Percentiles rank a stretch among this genome's conserved stretches.
Conservation (phyloP, 2,113 vertebrate species). For the Colius striatus region DNA sequence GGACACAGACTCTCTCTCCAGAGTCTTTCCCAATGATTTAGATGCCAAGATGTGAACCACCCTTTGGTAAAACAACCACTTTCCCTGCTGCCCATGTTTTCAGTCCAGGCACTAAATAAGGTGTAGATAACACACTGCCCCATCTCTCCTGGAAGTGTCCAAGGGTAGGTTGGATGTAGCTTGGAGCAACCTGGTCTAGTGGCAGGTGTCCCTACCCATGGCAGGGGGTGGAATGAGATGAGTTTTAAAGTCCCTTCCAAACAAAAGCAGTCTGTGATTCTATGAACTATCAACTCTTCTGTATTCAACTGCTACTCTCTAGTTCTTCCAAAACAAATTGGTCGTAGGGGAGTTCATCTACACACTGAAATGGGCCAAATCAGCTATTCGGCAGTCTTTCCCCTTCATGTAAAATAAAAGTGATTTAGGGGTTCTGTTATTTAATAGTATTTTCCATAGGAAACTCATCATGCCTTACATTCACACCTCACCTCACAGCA, state of each 20-base stretch:
- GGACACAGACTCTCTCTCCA: not conserved
- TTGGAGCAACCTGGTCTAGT: too few species aligned
- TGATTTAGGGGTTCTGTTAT: not conserved
- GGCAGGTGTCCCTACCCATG: too few species aligned
- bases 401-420: not conserved
- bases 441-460: not conserved
- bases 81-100: not conserved
- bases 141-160: too few species aligned
- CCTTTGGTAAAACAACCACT: fast-evolving
- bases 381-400: not conserved
- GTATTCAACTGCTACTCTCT: not conserved
- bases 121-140: not conserved
- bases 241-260: too few species aligned
- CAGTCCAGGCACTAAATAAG: not conserved
- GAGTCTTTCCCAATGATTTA: not conserved
- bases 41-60: not conserved
- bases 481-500: not conserved
- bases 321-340: not conserved
- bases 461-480: not conserved
- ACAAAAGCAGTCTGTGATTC: too few species aligned
- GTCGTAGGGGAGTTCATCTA: not conserved
- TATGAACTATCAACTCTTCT: not conserved
- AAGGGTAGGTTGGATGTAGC: too few species aligned
- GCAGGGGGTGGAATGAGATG: too few species aligned
- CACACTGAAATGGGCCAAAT: not conserved